Evolutionary conservation across 2,113 vertebrate genomes (phyloP), one percentile per base, ranked within the genome.

Genomic region (Saccopteryx leptura): DNA sequence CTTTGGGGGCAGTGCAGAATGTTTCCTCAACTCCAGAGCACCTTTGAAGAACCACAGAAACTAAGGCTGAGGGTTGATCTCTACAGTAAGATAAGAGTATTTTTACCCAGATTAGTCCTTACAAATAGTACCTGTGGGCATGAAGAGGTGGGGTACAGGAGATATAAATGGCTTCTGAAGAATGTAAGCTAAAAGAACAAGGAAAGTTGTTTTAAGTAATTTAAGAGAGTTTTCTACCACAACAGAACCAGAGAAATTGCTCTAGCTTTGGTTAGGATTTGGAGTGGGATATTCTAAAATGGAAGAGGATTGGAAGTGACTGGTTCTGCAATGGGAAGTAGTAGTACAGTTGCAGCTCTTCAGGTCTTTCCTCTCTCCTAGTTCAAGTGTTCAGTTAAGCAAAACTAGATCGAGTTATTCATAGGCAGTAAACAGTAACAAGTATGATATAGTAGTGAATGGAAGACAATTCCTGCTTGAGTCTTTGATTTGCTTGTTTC

Each of bases 21-120:
- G 46, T 28, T 76, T 94, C 63, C 88, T 88, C 54, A 94, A 76
- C 48, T 63, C 56, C 88, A 74, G 81, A 90, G 50, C 66, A 81
- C 23, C 66, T 94, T 84, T 88, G 86, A 93, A 78, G 93, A 93
- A 66, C 89, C 92, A 91, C 83, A 79, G 58, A 65, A 69, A 76
- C 56, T 65, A 72, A 91, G 52, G 60, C n/a, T 21, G 24, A 91
- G 19, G 65, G 60, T 76, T 72, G 52, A 61, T 95, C 69, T 93
- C 65, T 80, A 75, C 75, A 90, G 52, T 96, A 83, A 86, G 50
- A 56, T 61, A 91, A 71, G 68, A 66, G 13, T 72, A 50, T 91
- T 96, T 88, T 92, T 78, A 91, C 78, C 15, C 1, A 79, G 68
- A 48, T 91, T 28, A 66, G 82, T 52, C 75, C 82, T 39, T 87